Evolutionary conservation across 2,888 invertebrate species (phyloP).

Genomic region (Cetonia aurata): DNA sequence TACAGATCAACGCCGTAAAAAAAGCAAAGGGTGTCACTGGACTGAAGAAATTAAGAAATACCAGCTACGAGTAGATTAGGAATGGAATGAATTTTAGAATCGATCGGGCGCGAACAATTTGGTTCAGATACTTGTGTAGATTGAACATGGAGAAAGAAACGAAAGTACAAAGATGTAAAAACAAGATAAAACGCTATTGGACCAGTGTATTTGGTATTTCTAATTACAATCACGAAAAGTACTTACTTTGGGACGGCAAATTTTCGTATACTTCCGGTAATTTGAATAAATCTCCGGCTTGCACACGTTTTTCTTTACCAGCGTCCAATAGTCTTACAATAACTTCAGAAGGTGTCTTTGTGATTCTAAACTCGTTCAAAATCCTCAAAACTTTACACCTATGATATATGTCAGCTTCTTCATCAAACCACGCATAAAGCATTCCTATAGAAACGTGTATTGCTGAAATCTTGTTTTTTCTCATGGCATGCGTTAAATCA

Average conservation of each 20-base stretch:
- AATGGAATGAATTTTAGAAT: too few species aligned
- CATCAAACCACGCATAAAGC: constrained; percentile 70
- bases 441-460: constrained; percentile 69
- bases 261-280: constrained; percentile 69
- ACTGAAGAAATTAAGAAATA: too few species aligned
- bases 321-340: constrained; percentile 74
- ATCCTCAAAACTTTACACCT: constrained; percentile 72
- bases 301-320: constrained; percentile 67
- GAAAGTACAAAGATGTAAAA: too few species aligned
- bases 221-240: not conserved
- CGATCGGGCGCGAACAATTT: too few species aligned
- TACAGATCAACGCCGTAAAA: too few species aligned
- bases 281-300: constrained; percentile 66
- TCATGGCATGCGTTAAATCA: constrained; percentile 55
- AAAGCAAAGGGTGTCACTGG: too few species aligned
- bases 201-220: too few species aligned
- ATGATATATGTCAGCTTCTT: constrained; percentile 65
- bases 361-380: constrained; percentile 57
- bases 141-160: too few species aligned
- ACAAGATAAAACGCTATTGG: too few species aligned
- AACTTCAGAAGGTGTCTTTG: constrained; percentile 55
- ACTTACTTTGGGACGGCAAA: constrained; percentile 66
- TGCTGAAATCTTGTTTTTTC: constrained; percentile 54
- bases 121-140: too few species aligned
- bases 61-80: too few species aligned